Evolutionary conservation across 2,113 vertebrate species (phyloP).

Genomic region (Antennarius striatus): DNA sequence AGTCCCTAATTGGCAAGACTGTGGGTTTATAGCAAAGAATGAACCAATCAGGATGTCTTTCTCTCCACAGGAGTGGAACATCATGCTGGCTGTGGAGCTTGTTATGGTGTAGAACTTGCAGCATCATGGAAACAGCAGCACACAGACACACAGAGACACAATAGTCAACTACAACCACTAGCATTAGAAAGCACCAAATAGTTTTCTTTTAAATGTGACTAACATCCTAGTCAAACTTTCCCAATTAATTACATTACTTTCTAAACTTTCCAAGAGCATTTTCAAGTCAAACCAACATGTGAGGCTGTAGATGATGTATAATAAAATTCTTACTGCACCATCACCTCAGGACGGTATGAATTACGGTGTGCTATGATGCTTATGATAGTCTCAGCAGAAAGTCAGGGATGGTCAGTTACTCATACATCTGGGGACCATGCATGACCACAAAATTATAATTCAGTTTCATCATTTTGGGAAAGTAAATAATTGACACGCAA

Average conservation of each 20-base stretch:
- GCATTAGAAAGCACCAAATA: constrained; percentile 20
- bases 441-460: too few species aligned
- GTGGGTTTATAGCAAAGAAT: constrained; percentile 41
- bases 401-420: not conserved
- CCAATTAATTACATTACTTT: too few species aligned
- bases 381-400: too few species aligned
- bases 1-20: constrained; percentile 62
- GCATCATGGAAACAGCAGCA: constrained; percentile 44
- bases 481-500: not conserved
- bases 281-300: too few species aligned
- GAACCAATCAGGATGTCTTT: constrained; percentile 64
- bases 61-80: constrained; percentile 67
- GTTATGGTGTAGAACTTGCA: constrained; percentile 58
- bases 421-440: not conserved
- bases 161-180: constrained; percentile 7
- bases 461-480: not conserved
- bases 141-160: constrained; percentile 29
- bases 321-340: too few species aligned
- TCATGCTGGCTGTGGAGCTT: constrained; percentile 65
- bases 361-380: too few species aligned
- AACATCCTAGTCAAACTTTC: too few species aligned
- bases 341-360: too few species aligned
- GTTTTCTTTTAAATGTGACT: not conserved
- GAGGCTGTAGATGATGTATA: too few species aligned
- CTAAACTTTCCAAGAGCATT: too few species aligned